Conservation (phyloP, 2,888 invertebrate genomes). For the Catocala sponsa region DNA sequence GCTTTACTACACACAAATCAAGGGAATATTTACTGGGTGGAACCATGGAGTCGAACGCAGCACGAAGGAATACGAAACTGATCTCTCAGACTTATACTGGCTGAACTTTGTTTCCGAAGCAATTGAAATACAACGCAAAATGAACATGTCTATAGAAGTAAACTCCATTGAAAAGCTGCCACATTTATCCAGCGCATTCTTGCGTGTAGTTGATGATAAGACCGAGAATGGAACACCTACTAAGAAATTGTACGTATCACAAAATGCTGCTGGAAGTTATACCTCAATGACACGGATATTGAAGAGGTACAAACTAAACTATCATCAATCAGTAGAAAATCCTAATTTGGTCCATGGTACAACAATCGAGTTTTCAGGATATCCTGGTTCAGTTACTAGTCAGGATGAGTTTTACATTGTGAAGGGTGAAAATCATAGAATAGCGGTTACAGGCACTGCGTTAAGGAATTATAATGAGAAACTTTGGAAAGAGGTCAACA, state of each 20-base stretch:
- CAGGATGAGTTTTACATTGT: conserved; percentile 94
- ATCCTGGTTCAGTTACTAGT: conserved; percentile 94
- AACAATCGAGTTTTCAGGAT: conserved; percentile 93
- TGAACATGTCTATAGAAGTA: conserved; percentile 77
- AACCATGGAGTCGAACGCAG: conserved; percentile 90
- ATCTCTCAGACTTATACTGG: conserved; percentile 91
- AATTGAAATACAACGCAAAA: conserved; percentile 89
- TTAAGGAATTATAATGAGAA: conserved; percentile 92
- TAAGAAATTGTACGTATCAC: conserved; percentile 91
- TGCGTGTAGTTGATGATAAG: conserved; percentile 87
- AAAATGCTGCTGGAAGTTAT: conserved; percentile 93
- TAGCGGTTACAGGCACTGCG: conserved; percentile 93
- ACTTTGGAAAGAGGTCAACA: conserved; percentile 91
- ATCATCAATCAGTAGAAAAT: conserved; percentile 87
- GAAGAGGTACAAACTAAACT: conserved; percentile 94
- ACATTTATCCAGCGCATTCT: conserved; percentile 89
- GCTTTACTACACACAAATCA: conserved; percentile 92
- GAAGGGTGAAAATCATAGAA: conserved; percentile 85
- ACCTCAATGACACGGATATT: conserved; percentile 93
- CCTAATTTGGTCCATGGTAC: conserved; percentile 89
- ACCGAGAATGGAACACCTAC: conserved; percentile 67
- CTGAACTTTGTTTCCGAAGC: conserved; percentile 93
- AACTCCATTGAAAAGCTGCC: conserved; percentile 67
- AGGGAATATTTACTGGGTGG: conserved; percentile 93
- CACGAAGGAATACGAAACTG: conserved; percentile 87